A percentile compares a stretch with the other conserved stretches of the same genome.
Evolutionary conservation across 2,797 vertebrate genomes (phyloP).

Genomic region (Hephaestus fuliginosus): DNA sequence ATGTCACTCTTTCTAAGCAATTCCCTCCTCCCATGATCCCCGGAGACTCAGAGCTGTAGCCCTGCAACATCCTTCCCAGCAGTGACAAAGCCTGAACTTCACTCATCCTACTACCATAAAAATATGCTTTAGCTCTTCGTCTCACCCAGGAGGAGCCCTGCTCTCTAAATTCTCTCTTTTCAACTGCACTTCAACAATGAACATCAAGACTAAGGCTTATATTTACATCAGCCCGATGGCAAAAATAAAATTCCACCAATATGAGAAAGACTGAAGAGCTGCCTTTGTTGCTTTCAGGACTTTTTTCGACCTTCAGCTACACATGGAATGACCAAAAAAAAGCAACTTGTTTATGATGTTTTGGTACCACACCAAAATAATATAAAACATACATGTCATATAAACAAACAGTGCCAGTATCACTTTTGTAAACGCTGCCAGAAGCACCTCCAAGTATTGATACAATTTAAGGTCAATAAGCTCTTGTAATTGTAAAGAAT

Average conservation of each 20-base stretch:
- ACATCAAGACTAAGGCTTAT: neutral
- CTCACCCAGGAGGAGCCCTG: conserved; percentile 14
- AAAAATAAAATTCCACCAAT: neutral
- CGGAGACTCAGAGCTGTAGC: conserved; percentile 16
- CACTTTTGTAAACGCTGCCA: neutral
- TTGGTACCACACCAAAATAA: no score
- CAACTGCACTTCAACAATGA: neutral
- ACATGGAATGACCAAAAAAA: neutral
- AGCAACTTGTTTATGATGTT: neutral
- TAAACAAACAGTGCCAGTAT: neutral
- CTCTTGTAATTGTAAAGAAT: neutral
- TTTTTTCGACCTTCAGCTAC: conserved; percentile 10
- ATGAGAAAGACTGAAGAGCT: neutral
- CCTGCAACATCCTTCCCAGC: neutral
- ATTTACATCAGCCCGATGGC: neutral
- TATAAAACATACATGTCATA: neutral
- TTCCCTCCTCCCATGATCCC: conserved; percentile 36
- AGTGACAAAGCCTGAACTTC: conserved; percentile 11
- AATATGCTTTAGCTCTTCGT: conserved; percentile 7
- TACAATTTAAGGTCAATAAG: neutral
- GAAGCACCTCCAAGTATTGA: neutral
- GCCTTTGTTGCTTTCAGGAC: neutral
- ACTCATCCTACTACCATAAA: neutral
- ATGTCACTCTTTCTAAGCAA: conserved; percentile 29
- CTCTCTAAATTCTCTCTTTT: neutral